Conservation (phyloP, 1,140 invertebrate species). For the Onthophagus taurus region DNA sequence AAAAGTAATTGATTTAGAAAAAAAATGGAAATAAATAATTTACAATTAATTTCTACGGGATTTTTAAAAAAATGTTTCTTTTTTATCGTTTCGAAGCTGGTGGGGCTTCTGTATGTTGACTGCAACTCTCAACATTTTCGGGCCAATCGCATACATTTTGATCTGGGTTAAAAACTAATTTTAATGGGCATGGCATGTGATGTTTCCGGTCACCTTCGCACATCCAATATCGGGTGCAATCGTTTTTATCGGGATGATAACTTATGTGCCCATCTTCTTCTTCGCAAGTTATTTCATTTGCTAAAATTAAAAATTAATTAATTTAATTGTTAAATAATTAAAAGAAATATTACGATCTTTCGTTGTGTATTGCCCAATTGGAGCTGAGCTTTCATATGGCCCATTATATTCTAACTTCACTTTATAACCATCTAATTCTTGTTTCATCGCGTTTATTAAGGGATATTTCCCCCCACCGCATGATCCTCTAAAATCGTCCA, state of each 20-base stretch:
- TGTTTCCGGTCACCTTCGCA: constrained; percentile 92
- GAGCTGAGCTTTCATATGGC: constrained; percentile 65
- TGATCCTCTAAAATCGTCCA: constrained; percentile 87
- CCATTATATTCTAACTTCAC: constrained; percentile 81
- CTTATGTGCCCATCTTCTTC: constrained; percentile 91
- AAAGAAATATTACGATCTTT: constrained; percentile 62
- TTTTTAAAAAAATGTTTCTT: too few relatives aligned
- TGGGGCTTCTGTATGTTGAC: constrained; percentile 70
- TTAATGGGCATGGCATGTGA: constrained; percentile 93
- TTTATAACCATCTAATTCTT: constrained; percentile 73
- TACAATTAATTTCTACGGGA: constrained; percentile 5
- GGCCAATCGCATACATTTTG: constrained; percentile 95
- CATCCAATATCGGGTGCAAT: constrained; percentile 93
- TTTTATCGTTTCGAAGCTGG: constrained; percentile 36
- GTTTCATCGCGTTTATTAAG: constrained; percentile 75
- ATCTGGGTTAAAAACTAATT: constrained; percentile 86
- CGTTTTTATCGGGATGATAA: constrained; percentile 81
- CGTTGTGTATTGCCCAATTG: constrained; percentile 67
- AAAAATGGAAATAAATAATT: constrained; percentile 5
- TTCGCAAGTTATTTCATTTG: constrained; percentile 79
- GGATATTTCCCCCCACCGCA: constrained; percentile 90
- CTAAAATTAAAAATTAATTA: constrained; percentile 38
- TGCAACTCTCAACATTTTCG: constrained; percentile 84
- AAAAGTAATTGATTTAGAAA: constrained; percentile 9
- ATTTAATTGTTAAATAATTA: background rate